Conservation (phyloP, 2,797 vertebrate genomes). For the Cetoscarus ocellatus region DNA sequence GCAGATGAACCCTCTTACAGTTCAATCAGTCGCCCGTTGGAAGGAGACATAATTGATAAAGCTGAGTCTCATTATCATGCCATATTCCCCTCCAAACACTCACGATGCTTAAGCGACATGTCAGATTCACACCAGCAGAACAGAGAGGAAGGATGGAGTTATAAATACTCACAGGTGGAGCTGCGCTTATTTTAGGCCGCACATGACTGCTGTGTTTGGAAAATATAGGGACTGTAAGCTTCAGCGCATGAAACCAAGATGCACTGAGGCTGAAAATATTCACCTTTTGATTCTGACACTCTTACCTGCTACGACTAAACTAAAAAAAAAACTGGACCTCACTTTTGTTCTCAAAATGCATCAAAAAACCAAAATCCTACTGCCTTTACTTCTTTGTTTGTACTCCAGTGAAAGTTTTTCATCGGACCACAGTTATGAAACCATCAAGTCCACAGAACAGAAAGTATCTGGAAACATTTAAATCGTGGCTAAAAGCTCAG, state of each 20-base stretch:
- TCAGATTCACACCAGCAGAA: slow-evolving; percentile 1
- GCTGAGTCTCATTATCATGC: background rate
- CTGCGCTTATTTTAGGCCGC: slow-evolving; percentile 20
- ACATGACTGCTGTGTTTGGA: background rate
- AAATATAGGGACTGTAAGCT: background rate
- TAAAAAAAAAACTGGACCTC: too few relatives aligned
- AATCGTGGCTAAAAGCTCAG: background rate
- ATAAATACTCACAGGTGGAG: slow-evolving; percentile 24
- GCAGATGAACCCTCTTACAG: background rate
- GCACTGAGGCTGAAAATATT: background rate
- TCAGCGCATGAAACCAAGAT: background rate
- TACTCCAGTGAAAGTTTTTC: too few relatives aligned
- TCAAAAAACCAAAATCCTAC: too few relatives aligned
- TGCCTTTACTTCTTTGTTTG: too few relatives aligned
- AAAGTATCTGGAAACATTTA: background rate
- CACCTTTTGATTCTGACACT: background rate
- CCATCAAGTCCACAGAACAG: background rate
- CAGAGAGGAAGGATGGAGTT: background rate
- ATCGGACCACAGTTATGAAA: background rate
- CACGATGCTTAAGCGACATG: background rate
- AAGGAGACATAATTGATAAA: background rate
- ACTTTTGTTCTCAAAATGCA: too few relatives aligned
- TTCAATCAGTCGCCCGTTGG: background rate
- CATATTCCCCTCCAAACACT: background rate
- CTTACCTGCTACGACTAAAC: too few relatives aligned